These are phyloP conservation scores for Punctoribates punctum DNA, from an alignment of 2,888 invertebrate genomes.

Conservation along the genomic window DNA sequence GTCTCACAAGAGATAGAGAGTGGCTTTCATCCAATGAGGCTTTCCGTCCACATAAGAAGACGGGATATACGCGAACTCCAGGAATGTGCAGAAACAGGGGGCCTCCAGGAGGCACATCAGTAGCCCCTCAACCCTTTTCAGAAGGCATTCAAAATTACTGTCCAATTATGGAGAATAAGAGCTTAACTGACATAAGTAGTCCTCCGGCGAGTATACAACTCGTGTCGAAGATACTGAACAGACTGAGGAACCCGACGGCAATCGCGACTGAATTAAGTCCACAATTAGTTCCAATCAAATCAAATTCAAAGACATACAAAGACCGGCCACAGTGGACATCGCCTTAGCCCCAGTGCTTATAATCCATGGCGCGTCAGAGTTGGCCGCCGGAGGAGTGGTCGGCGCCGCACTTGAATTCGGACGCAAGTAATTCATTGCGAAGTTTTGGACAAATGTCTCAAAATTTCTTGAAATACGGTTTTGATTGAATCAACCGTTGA, in stretches of 20 bases:
- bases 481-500: neutral
- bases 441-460: neutral
- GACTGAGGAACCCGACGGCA: conserved; percentile 37
- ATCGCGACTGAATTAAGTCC: conserved; percentile 43
- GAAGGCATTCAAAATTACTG: neutral
- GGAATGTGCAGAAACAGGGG: conserved; percentile 93
- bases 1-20: conserved; percentile 76
- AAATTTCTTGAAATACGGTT: neutral
- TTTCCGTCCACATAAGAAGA: conserved; percentile 74
- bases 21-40: conserved; percentile 85
- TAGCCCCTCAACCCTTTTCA: conserved; percentile 66
- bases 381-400: neutral
- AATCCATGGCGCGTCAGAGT: conserved; percentile 42
- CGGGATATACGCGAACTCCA: conserved; percentile 84
- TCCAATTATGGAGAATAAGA: neutral
- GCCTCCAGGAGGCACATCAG: conserved; percentile 84
- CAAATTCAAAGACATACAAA: conserved; percentile 36
- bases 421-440: neutral
- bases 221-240: conserved; percentile 40
- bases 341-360: conserved; percentile 37
- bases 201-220: conserved; percentile 40
- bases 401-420: neutral
- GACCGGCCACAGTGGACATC: conserved; percentile 41
- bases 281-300: neutral
- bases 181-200: conserved; percentile 41